Conservation (phyloP, 64 coral and sea anemone species). For the Montipora sp. region DNA sequence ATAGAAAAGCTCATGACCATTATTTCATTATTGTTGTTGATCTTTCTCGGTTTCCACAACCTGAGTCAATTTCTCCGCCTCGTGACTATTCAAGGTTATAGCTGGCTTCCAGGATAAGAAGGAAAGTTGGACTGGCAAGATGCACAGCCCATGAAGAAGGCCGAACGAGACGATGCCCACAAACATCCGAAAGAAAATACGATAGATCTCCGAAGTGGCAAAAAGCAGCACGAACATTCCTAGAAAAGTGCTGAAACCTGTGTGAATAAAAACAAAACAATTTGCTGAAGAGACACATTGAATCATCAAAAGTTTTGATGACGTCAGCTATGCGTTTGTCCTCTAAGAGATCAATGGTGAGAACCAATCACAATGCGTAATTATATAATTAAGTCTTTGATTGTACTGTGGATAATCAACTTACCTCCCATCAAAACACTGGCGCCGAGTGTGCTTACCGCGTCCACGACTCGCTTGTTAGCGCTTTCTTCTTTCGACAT, state of each 20-base stretch:
- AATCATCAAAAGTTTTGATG: too few relatives aligned
- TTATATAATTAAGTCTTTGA: too few relatives aligned
- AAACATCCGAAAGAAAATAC: slow-evolving; percentile 75
- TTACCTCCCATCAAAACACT: slow-evolving; percentile 90
- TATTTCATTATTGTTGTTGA: not conserved
- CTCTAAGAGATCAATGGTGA: too few relatives aligned
- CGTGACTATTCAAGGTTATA: not conserved
- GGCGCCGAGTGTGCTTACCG: slow-evolving; percentile 75
- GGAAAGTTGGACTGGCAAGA: slow-evolving; percentile 61
- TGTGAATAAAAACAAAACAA: not conserved
- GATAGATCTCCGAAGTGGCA: slow-evolving; percentile 65
- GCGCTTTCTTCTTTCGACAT: slow-evolving; percentile 55
- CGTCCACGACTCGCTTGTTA: slow-evolving; percentile 64
- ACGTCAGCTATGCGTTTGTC: too few relatives aligned
- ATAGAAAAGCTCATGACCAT: not conserved
- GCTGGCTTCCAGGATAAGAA: slow-evolving; percentile 37
- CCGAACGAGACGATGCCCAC: slow-evolving; percentile 64
- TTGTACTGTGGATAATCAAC: not conserved
- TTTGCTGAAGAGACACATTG: not conserved
- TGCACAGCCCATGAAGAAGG: slow-evolving; percentile 66
- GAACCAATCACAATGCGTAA: too few relatives aligned
- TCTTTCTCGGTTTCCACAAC: not conserved
- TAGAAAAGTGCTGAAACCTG: slow-evolving; percentile 68
- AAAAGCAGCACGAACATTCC: slow-evolving; percentile 61
- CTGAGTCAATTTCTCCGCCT: not conserved